These are phyloP conservation scores for Nylanderia fulva DNA, from an alignment of 1,140 invertebrate species.

Conservation along the genomic window DNA sequence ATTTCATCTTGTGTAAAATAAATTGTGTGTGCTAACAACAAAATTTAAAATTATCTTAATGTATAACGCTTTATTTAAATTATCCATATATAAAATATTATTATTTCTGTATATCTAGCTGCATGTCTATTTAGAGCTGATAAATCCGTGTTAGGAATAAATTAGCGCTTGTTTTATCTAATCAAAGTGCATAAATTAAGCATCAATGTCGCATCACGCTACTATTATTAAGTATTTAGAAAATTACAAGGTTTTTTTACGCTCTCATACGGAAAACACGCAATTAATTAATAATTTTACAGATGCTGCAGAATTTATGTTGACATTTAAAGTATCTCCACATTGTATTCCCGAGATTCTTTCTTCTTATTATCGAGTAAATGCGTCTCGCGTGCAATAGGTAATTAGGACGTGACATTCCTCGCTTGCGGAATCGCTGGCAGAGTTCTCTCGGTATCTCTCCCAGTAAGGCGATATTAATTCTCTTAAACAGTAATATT, in stretches of 20 bases:
- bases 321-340: conserved; percentile 15
- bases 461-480: conserved; percentile 35
- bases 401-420: conserved; percentile 55
- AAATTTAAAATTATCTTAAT: conserved; percentile 7
- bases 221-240: neutral
- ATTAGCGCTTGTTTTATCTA: conserved; percentile 7
- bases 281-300: conserved; percentile 29
- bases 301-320: neutral
- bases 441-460: conserved; percentile 13
- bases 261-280: neutral
- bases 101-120: no score
- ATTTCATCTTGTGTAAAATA: neutral
- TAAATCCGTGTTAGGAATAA: neutral
- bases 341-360: conserved; percentile 9
- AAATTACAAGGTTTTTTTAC: neutral
- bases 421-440: neutral
- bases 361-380: conserved; percentile 24
- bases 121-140: neutral
- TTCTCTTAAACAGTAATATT: conserved; percentile 71
- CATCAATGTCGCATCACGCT: neutral
- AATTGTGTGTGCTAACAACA: neutral
- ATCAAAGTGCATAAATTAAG: neutral
- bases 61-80: neutral
- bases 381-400: conserved; percentile 11
- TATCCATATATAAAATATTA: neutral